These are phyloP conservation scores for Temnothorax curvispinosus DNA, from an alignment of 1,140 invertebrate species.

Conservation along the genomic window DNA sequence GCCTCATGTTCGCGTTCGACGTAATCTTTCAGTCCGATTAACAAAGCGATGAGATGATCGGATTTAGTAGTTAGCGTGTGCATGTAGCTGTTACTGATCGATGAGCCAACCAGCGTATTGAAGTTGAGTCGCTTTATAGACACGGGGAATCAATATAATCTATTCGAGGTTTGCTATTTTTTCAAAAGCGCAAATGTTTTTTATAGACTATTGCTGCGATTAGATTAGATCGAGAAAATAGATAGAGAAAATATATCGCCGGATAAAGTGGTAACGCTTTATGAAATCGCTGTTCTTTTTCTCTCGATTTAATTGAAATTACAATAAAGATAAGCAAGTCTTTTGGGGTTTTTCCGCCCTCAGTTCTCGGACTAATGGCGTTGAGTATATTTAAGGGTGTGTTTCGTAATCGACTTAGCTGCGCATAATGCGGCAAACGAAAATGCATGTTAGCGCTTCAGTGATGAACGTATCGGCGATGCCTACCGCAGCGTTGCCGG, in stretches of 20 bases:
- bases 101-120: not conserved
- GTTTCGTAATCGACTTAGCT: slow-evolving; percentile 29
- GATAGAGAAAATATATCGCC: not conserved
- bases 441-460: slow-evolving; percentile 29
- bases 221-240: not conserved
- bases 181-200: not conserved
- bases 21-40: slow-evolving; percentile 51
- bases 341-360: not conserved
- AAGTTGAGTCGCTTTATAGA: not conserved
- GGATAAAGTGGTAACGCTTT: not conserved
- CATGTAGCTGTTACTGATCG: not conserved
- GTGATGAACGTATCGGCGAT: slow-evolving; percentile 45
- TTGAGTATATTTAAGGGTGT: not conserved
- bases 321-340: not conserved
- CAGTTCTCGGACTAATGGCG: not conserved
- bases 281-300: not conserved
- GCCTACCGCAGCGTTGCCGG: slow-evolving; percentile 60
- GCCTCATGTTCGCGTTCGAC: slow-evolving; percentile 38
- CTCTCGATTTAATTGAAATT: not conserved
- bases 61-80: not conserved
- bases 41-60: slow-evolving; percentile 49
- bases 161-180: not conserved
- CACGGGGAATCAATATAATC: not conserved
- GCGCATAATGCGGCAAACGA: slow-evolving; percentile 44
- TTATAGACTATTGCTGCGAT: not conserved